Base-by-base conservation (phyloP, 2,888 invertebrate species). In the Drosophila subsilvestris region DNA sequence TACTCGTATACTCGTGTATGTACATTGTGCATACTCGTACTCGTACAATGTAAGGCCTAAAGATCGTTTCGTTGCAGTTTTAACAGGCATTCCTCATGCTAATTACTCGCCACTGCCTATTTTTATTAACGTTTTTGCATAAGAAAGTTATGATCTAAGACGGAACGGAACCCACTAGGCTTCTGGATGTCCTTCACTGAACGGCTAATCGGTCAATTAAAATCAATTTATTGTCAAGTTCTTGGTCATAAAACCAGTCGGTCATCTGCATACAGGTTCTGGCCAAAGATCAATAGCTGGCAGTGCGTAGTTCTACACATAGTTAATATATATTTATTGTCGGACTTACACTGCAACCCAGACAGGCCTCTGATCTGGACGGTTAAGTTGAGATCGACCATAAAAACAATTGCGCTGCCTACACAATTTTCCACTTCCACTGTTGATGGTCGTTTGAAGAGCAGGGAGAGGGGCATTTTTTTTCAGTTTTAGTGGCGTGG, bases 351-450 rank as follows among this genome's bases (percentile, higher is more conserved):
- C 8, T 48, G 18, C 37, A 43, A 47, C 55, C 51, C 42, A 48
- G 54, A 42, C 54, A 27, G 32, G 44, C 37, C 57, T 45, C 60
- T 27, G 51, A 59, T 58, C 18, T 51, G 57, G 48, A 18, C 43
- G 67, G 69, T 70, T 68, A 71, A 47, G 22, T 44, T 17, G 32
- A 37, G 47, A 45, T 32, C 29, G 47, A 45, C 42, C 50, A 54
- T 48, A 76, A 50, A 72, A 60, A 42, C 79, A 75, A 76, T 76
- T 87, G 82, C 77, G 76, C 43, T 51, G 45, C 57, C 17, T 70
- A 50, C 54, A 66, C 66, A 87, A 72, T 74, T 73, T 79, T 81
- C 67, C 83, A 74, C 49, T 67, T 70, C 17, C 51, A 32, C 5
- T 32, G 32, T 60, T 48, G 60, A 58, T 42, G 45, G 59, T 50